These are phyloP conservation scores for Papilio elwesi DNA, from an alignment of 2,888 invertebrate genomes.

Conservation along the genomic window DNA sequence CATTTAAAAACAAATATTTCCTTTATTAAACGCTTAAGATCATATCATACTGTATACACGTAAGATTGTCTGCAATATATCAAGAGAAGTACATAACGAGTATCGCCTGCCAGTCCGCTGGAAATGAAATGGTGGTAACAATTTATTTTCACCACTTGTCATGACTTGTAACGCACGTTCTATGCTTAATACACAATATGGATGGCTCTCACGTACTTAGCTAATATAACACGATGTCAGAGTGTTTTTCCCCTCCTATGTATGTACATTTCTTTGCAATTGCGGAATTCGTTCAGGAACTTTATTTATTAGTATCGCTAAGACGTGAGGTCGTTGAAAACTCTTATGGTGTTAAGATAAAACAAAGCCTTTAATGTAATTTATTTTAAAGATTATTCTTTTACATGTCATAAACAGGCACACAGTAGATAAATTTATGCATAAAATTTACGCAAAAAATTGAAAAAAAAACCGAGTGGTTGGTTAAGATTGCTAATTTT, in stretches of 20 bases:
- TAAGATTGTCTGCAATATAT: neutral
- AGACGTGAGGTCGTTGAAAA: conserved; percentile 22
- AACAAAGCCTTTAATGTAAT: neutral
- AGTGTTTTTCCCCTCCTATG: conserved; percentile 44
- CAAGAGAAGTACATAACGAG: conserved; percentile 6
- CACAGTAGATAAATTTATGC: too few species aligned
- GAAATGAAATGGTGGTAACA: conserved; percentile 41
- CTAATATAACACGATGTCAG: conserved; percentile 72
- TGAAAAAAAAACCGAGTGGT: too few species aligned
- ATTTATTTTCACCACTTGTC: conserved; percentile 48
- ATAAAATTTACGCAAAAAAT: too few species aligned
- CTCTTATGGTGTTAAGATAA: neutral
- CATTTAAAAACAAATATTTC: neutral
- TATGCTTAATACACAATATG: conserved; percentile 55
- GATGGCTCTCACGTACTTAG: conserved; percentile 68
- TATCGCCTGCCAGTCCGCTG: conserved; percentile 1
- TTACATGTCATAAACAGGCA: neutral
- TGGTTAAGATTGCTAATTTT: too few species aligned
- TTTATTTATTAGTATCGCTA: conserved; percentile 44
- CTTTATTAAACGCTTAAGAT: neutral
- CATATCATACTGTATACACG: conserved; percentile 6
- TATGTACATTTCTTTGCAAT: conserved; percentile 55
- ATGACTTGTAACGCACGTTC: conserved; percentile 47
- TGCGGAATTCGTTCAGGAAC: conserved; percentile 52
- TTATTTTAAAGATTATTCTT: neutral